Evolutionary conservation across 2,113 vertebrate genomes (phyloP).

Genomic region (Sorex fumeus): DNA sequence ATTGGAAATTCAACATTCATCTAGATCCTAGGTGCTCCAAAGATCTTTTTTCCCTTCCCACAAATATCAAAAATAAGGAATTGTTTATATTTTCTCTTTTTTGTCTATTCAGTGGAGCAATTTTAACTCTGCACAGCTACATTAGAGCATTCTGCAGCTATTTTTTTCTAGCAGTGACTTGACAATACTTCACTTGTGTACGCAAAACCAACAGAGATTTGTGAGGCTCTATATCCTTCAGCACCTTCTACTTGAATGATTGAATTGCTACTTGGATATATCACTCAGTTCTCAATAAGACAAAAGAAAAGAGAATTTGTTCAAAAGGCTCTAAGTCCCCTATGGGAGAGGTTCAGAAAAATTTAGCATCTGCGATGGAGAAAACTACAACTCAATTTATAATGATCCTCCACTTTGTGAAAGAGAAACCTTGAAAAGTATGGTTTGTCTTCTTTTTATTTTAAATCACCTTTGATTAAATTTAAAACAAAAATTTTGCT

Average conservation of each 20-base stretch:
- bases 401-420: background rate
- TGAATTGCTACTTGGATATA: slow-evolving; percentile 61
- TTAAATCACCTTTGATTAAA: background rate
- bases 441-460: background rate
- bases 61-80: background rate
- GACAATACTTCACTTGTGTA: slow-evolving; percentile 7
- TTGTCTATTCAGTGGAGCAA: background rate
- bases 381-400: slow-evolving; percentile 42
- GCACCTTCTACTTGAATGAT: background rate
- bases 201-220: slow-evolving; percentile 65
- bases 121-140: background rate
- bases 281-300: slow-evolving; percentile 15
- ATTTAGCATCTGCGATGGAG: background rate
- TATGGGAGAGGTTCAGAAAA: background rate
- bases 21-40: background rate
- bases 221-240: slow-evolving; percentile 16
- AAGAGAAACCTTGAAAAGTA: background rate
- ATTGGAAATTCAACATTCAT: background rate
- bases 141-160: background rate
- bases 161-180: background rate
- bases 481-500: background rate
- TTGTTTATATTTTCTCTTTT: background rate
- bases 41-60: background rate
- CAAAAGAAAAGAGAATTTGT: slow-evolving; percentile 55
- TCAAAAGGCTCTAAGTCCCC: slow-evolving; percentile 10